A percentile compares a stretch with the other conserved stretches of the same genome.
These are phyloP conservation scores for Lasioglossum marginatum DNA, from an alignment of 2,888 invertebrate genomes.

Conservation along the genomic window DNA sequence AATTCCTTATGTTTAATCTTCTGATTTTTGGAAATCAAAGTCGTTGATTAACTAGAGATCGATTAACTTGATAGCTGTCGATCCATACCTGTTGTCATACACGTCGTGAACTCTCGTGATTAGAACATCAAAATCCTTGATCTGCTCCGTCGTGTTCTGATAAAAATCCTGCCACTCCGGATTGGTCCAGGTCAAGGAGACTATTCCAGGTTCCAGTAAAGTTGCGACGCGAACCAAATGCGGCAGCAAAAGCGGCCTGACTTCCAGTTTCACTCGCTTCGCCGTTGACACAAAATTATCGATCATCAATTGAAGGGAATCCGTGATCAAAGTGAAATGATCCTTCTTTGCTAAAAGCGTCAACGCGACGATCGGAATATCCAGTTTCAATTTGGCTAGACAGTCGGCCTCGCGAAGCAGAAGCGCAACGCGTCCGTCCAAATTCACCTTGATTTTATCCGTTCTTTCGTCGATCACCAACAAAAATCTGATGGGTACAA, in stretches of 20 bases:
- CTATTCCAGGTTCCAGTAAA: conserved; percentile 92
- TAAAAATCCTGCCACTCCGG: conserved; percentile 92
- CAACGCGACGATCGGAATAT: conserved; percentile 92
- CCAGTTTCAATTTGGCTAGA: conserved; percentile 92
- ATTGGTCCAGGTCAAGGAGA: conserved; percentile 94
- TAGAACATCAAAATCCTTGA: conserved; percentile 92
- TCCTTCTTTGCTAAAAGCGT: conserved; percentile 91
- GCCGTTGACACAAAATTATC: conserved; percentile 91
- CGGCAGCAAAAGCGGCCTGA: conserved; percentile 95
- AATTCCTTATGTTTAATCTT: no score
- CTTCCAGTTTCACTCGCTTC: conserved; percentile 92
- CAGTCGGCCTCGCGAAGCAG: conserved; percentile 94
- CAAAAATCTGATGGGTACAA: conserved; percentile 85
- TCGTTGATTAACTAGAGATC: not conserved
- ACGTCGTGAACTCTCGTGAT: conserved; percentile 94
- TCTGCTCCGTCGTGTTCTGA: conserved; percentile 90
- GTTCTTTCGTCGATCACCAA: conserved; percentile 65
- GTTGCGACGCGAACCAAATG: conserved; percentile 94
- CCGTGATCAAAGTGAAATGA: conserved; percentile 91
- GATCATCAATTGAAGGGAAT: conserved; percentile 92
- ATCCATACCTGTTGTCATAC: conserved; percentile 88
- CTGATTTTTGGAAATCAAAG: no score
- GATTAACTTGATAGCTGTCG: not conserved
- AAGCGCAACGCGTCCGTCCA: conserved; percentile 91
- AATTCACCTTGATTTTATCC: conserved; percentile 90